Conservation (phyloP, 2,888 invertebrate species). For the Synergus gifuensis region DNA sequence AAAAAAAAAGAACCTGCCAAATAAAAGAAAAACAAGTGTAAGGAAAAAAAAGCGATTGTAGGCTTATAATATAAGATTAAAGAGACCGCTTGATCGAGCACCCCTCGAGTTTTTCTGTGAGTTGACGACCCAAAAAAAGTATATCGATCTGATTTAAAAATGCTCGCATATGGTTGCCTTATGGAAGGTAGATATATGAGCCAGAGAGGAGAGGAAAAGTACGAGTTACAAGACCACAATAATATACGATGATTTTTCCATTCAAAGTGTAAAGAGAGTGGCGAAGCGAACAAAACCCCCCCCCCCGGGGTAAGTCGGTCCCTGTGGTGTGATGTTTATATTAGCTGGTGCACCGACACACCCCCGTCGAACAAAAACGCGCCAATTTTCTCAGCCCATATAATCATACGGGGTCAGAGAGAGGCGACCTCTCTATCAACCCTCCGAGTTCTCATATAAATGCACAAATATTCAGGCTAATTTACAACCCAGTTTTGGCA, state of each 20-base stretch:
- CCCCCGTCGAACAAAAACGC: slow-evolving; percentile 59
- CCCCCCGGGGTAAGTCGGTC: slow-evolving; percentile 62
- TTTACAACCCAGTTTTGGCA: slow-evolving; percentile 32
- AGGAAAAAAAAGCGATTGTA: neutral
- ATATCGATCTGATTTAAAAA: slow-evolving; percentile 46
- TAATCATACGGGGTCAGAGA: slow-evolving; percentile 71
- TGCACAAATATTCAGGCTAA: slow-evolving; percentile 25
- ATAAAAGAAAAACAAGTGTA: slow-evolving; percentile 19
- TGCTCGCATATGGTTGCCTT: slow-evolving; percentile 65
- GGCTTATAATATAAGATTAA: slow-evolving; percentile 34
- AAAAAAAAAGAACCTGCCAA: neutral
- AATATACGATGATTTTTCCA: slow-evolving; percentile 69
- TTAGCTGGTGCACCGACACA: slow-evolving; percentile 68
- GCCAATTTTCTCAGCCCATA: slow-evolving; percentile 68
- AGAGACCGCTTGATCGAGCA: slow-evolving; percentile 31
- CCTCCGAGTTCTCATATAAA: slow-evolving; percentile 40
- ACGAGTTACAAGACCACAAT: slow-evolving; percentile 49
- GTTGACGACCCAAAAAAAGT: slow-evolving; percentile 20
- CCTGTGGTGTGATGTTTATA: slow-evolving; percentile 73
- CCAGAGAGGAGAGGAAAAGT: slow-evolving; percentile 42
- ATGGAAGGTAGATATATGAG: slow-evolving; percentile 51
- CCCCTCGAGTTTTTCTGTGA: slow-evolving; percentile 24
- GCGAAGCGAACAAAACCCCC: slow-evolving; percentile 60
- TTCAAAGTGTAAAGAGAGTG: slow-evolving; percentile 54
- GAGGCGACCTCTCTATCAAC: slow-evolving; percentile 61